A percentile compares a stretch with the other conserved stretches of the same genome.
phyloP scores from a whole-genome alignment of 2,797 vertebrate species.

The Enteromius unitaeniatus region DNA sequence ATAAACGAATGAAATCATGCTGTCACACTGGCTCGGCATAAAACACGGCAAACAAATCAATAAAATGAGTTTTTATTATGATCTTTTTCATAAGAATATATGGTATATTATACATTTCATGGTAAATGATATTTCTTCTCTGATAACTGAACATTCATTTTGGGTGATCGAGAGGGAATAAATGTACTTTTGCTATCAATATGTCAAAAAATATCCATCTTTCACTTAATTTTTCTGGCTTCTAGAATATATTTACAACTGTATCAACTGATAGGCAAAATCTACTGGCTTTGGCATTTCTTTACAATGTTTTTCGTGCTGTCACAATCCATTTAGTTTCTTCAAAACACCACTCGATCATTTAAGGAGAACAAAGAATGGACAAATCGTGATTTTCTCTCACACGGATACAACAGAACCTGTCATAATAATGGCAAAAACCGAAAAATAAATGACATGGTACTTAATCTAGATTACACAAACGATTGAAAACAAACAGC shows the following conservation, averaged over 20 bases:
- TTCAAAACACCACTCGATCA: neutral
- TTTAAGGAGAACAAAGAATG: constrained; percentile 16
- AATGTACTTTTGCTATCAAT: constrained; percentile 67
- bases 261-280: constrained; percentile 55
- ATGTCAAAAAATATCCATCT: constrained; percentile 75
- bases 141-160: constrained; percentile 68
- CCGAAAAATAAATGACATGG: constrained; percentile 4
- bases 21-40: neutral
- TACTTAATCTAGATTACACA: neutral
- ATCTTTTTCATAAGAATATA: constrained; percentile 70
- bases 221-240: constrained; percentile 61
- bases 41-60: constrained; percentile 34
- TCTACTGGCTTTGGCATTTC: constrained; percentile 42
- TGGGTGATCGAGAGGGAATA: constrained; percentile 71
- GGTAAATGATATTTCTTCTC: constrained; percentile 64
- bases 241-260: constrained; percentile 73
- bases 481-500: constrained; percentile 5
- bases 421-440: neutral
- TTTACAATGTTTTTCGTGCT: constrained; percentile 36
- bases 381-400: constrained; percentile 1
- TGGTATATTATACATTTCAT: constrained; percentile 69
- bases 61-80: constrained; percentile 73
- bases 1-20: neutral
- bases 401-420: neutral
- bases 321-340: constrained; percentile 28